Evolutionary conservation across 2,797 vertebrate species (phyloP).

Genomic region (Malurus leucopterus): DNA sequence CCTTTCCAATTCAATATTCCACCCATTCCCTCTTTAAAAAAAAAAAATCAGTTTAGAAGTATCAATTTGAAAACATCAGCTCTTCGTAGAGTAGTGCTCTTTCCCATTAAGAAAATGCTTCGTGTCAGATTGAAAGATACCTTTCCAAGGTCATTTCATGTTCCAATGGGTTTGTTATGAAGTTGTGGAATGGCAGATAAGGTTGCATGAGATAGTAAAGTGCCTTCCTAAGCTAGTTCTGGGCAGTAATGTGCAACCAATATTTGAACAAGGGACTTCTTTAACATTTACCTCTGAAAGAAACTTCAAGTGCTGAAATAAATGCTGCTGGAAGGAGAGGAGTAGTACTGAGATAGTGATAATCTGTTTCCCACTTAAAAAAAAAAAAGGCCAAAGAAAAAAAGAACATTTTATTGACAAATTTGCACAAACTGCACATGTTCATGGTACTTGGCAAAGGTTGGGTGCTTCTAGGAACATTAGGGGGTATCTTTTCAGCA

Average conservation of each 20-base stretch:
- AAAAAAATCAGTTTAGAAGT: neutral
- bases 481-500: neutral
- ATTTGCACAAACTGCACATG: neutral
- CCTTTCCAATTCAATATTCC: neutral
- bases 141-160: slow-evolving; percentile 42
- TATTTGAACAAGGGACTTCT: slow-evolving; percentile 23
- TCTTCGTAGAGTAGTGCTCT: neutral
- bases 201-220: slow-evolving; percentile 21
- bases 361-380: neutral
- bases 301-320: neutral
- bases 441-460: neutral
- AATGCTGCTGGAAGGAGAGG: neutral
- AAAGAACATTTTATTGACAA: neutral
- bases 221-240: slow-evolving; percentile 59
- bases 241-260: slow-evolving; percentile 41
- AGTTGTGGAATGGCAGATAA: slow-evolving; percentile 37
- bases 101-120: neutral
- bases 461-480: neutral
- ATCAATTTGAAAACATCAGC: slow-evolving; percentile 1
- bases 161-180: slow-evolving; percentile 28
- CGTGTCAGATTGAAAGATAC: slow-evolving; percentile 9
- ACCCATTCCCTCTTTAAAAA: neutral
- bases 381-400: neutral
- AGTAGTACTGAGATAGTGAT: neutral
- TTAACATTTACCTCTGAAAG: neutral